Percentiles rank a stretch among this genome's conserved stretches.
Evolutionary conservation across 1,140 invertebrate genomes (phyloP).

Genomic region (Parapsyche elsis): DNA sequence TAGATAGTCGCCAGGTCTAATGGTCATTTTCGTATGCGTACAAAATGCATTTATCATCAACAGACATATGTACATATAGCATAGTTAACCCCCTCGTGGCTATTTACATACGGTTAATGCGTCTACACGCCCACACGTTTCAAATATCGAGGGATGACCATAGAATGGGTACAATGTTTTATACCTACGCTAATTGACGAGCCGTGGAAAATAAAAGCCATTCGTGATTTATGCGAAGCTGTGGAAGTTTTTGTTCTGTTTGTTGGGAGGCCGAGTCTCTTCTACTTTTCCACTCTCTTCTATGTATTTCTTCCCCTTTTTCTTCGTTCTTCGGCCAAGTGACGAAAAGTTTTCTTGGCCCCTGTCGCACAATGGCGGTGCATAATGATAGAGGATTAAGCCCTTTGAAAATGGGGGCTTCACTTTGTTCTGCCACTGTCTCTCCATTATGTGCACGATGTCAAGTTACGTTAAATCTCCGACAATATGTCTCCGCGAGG

Average conservation of each 20-base stretch:
- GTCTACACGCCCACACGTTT: background rate
- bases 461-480: slow-evolving; percentile 1
- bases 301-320: no score
- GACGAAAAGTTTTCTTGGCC: slow-evolving; percentile 39
- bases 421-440: slow-evolving; percentile 38
- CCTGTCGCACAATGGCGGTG: slow-evolving; percentile 32
- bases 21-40: background rate
- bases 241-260: no score
- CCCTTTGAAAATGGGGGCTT: slow-evolving; percentile 46
- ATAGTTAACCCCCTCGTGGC: background rate
- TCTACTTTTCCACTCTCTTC: no score
- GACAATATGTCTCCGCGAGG: background rate
- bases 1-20: no score
- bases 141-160: no score
- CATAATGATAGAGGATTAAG: slow-evolving; percentile 51
- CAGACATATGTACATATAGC: no score
- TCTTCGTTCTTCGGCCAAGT: slow-evolving; percentile 6
- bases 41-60: slow-evolving; percentile 8
- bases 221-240: no score
- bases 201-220: no score
- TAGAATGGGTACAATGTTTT: no score
- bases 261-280: no score
- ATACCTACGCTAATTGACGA: no score
- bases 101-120: slow-evolving; percentile 3
- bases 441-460: slow-evolving; percentile 19